A percentile compares a stretch with the other conserved stretches of the same genome.
Evolutionary conservation across 2,888 invertebrate species (phyloP).

Genomic region (Acleris cristana): DNA sequence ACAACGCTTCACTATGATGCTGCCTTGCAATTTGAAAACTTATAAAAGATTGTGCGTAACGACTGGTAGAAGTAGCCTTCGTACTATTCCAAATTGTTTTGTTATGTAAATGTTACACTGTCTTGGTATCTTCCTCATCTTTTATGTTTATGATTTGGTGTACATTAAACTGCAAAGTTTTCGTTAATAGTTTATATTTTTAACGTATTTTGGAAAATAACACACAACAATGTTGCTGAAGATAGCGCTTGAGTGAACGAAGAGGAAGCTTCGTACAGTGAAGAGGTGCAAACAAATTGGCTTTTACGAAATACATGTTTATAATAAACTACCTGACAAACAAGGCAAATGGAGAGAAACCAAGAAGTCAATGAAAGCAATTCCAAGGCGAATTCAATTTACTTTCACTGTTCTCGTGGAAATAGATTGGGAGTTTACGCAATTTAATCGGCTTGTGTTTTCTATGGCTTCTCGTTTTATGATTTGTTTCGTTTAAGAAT

Average conservation of each 20-base stretch:
- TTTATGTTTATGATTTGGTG: slow-evolving; percentile 14
- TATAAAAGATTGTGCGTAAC: slow-evolving; percentile 52
- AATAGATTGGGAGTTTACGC: slow-evolving; percentile 51
- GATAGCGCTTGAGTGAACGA: not conserved
- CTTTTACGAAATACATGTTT: slow-evolving; percentile 11
- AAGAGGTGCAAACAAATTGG: slow-evolving; percentile 19
- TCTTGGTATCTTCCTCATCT: slow-evolving; percentile 30
- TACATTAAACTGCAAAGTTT: not conserved
- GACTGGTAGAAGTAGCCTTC: slow-evolving; percentile 51
- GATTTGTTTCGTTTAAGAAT: not conserved
- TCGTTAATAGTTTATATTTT: too few relatives aligned
- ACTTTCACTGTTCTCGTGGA: slow-evolving; percentile 55
- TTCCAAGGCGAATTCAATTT: slow-evolving; percentile 52
- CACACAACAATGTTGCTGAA: not conserved
- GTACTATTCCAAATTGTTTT: slow-evolving; percentile 47
- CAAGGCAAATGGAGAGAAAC: slow-evolving; percentile 50
- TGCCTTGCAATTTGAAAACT: slow-evolving; percentile 52
- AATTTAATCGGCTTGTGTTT: slow-evolving; percentile 49
- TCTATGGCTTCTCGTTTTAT: slow-evolving; percentile 39
- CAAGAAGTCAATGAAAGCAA: slow-evolving; percentile 46
- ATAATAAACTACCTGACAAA: slow-evolving; percentile 22
- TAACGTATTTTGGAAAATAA: too few relatives aligned
- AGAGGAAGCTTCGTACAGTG: slow-evolving; percentile 12
- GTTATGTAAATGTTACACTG: slow-evolving; percentile 55
- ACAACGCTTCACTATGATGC: slow-evolving; percentile 42